Evolutionary conservation across 2,888 invertebrate species (phyloP).

Genomic region (Apodemia hepburni): DNA sequence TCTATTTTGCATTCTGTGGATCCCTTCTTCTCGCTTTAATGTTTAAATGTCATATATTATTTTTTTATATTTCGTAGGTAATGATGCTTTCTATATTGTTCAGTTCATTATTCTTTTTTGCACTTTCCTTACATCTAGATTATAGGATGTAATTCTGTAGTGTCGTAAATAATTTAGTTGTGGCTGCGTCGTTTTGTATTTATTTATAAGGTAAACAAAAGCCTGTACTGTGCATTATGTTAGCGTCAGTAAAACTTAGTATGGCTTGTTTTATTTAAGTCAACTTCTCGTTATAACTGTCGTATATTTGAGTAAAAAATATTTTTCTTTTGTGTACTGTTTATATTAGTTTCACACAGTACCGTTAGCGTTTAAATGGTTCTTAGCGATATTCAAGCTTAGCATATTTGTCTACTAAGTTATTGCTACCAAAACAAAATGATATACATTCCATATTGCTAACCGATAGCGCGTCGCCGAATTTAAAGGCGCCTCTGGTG

Average conservation of each 20-base stretch:
- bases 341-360: conserved; percentile 9
- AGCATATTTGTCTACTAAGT: conserved; percentile 31
- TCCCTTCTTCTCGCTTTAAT: conserved; percentile 66
- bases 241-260: conserved; percentile 28
- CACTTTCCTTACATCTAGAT: conserved; percentile 36
- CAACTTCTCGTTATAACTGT: conserved; percentile 1
- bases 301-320: conserved; percentile 3
- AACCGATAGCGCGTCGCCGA: conserved; percentile 41
- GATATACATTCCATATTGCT: conserved; percentile 73
- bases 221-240: conserved; percentile 32
- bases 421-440: conserved; percentile 44
- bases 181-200: conserved; percentile 35
- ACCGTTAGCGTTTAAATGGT: conserved; percentile 8
- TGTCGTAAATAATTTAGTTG: conserved; percentile 35
- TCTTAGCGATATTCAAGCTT: neutral
- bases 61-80: conserved; percentile 56
- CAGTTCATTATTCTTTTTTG: conserved; percentile 57
- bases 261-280: conserved; percentile 20
- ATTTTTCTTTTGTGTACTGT: conserved; percentile 1
- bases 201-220: conserved; percentile 32
- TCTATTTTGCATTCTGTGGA: conserved; percentile 67
- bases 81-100: conserved; percentile 65
- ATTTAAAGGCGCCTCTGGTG: conserved; percentile 34
- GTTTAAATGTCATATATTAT: conserved; percentile 66
- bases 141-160: conserved; percentile 34